Conservation (phyloP, 1,140 invertebrate species). For the Drosophila kikkawai region DNA sequence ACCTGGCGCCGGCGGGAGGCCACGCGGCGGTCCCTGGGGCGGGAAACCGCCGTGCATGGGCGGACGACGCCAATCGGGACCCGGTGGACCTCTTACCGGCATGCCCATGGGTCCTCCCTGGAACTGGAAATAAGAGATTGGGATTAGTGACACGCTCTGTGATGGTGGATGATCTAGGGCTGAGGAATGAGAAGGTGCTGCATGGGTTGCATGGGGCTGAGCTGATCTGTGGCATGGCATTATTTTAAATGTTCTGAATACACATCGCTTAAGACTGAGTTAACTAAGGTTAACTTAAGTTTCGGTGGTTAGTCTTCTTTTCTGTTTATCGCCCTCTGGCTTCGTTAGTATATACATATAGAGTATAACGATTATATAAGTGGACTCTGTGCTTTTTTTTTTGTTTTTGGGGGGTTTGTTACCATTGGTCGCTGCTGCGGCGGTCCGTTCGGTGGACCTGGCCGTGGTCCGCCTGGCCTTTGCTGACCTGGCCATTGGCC, state of each 20-base stretch:
- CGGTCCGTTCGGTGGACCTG: slow-evolving; percentile 87
- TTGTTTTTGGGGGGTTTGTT: slow-evolving; percentile 64
- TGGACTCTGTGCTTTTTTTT: slow-evolving; percentile 43
- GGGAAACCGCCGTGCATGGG: slow-evolving; percentile 87
- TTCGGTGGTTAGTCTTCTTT: slow-evolving; percentile 60
- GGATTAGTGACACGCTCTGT: slow-evolving; percentile 20
- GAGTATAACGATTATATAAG: slow-evolving; percentile 29
- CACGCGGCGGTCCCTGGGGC: slow-evolving; percentile 87
- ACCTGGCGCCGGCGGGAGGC: slow-evolving; percentile 87
- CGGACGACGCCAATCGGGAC: slow-evolving; percentile 91
- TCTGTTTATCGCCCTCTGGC: slow-evolving; percentile 19
- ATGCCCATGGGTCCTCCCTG: slow-evolving; percentile 89
- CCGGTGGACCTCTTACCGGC: slow-evolving; percentile 87
- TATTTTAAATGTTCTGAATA: slow-evolving; percentile 79
- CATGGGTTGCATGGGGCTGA: slow-evolving; percentile 30
- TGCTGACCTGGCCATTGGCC: slow-evolving; percentile 86
- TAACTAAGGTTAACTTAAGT: slow-evolving; percentile 74
- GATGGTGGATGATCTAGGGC: not conserved
- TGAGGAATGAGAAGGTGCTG: slow-evolving; percentile 36
- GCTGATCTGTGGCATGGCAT: slow-evolving; percentile 43
- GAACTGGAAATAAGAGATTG: slow-evolving; percentile 81
- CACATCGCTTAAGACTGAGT: slow-evolving; percentile 67
- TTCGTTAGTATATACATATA: slow-evolving; percentile 38
- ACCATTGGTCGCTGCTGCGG: slow-evolving; percentile 90
- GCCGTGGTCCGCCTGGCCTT: slow-evolving; percentile 89